Percentiles rank a stretch among this genome's conserved stretches.
Evolutionary conservation across 2,888 invertebrate species (phyloP).

Genomic region (Macrophya annulata): DNA sequence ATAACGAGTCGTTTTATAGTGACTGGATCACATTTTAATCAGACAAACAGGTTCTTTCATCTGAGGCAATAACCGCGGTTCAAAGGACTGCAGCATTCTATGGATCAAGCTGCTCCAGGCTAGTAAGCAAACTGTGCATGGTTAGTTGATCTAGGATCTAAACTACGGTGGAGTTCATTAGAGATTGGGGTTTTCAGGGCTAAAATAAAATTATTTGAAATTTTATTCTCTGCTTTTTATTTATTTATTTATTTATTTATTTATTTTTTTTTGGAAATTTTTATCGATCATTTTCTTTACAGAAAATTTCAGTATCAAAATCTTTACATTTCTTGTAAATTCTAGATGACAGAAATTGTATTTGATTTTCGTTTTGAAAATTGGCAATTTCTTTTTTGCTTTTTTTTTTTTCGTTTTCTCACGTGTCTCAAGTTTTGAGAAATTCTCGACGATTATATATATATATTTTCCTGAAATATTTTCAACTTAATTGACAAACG

Average conservation of each 20-base stretch:
- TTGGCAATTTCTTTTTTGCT: neutral
- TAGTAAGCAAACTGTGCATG: neutral
- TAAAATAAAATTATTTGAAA: neutral
- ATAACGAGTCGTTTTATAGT: neutral
- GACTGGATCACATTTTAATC: neutral
- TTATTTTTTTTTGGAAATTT: too few relatives aligned
- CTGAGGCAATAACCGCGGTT: conserved; percentile 4
- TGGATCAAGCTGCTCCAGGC: neutral
- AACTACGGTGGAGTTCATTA: neutral
- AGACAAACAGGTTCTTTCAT: conserved; percentile 1
- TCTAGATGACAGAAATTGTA: neutral
- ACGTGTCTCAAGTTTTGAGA: too few relatives aligned
- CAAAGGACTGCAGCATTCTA: neutral
- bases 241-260: too few relatives aligned
- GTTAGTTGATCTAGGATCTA: neutral
- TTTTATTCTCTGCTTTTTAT: too few relatives aligned
- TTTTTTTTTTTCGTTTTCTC: too few relatives aligned
- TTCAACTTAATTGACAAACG: neutral
- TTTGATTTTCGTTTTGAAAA: neutral
- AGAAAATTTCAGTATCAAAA: neutral
- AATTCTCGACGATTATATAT: neutral
- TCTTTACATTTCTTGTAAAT: neutral
- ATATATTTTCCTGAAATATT: neutral
- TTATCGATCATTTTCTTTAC: neutral
- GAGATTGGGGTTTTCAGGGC: neutral